phyloP scores from a whole-genome alignment of 2,113 vertebrate species.

The Pomatostomus ruficeps region DNA sequence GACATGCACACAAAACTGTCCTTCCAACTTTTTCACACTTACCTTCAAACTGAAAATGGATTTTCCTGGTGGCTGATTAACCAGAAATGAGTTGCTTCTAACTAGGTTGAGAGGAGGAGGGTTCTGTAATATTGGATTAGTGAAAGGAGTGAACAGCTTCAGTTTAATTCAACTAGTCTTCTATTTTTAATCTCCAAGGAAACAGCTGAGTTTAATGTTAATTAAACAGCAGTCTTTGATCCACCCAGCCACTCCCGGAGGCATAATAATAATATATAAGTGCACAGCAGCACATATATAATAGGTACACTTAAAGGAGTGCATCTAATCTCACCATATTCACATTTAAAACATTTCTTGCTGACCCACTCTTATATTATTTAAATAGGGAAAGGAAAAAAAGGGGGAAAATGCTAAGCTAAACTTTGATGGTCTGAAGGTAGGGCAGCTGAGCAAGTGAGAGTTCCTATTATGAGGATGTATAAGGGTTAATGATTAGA shows the following conservation, averaged over 20 bases:
- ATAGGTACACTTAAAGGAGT: conserved; percentile 10
- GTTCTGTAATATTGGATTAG: not conserved
- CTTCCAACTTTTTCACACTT: conserved; percentile 25
- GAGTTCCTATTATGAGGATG: not conserved
- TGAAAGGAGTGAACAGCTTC: conserved; percentile 5
- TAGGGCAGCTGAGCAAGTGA: not conserved
- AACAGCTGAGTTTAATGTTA: conserved; percentile 59
- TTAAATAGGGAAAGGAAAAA: not conserved
- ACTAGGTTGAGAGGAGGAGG: not conserved
- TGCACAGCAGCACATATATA: conserved; percentile 12
- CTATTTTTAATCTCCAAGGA: conserved; percentile 61
- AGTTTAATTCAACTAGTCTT: conserved; percentile 48
- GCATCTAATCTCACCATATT: not conserved
- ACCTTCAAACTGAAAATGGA: not conserved
- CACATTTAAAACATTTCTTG: not conserved
- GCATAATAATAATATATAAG: conserved; percentile 56
- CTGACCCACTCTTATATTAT: not conserved
- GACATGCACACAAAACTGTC: not conserved
- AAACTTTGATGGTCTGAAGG: not conserved
- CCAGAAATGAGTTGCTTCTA: not conserved
- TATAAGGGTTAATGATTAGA: conserved; percentile 63
- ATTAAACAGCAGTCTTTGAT: conserved; percentile 63
- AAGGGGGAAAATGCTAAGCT: not conserved
- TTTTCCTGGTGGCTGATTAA: conserved; percentile 26
- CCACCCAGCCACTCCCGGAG: conserved; percentile 51